Conservation (phyloP, 2,888 invertebrate genomes). For the Amaurobius ferox region DNA sequence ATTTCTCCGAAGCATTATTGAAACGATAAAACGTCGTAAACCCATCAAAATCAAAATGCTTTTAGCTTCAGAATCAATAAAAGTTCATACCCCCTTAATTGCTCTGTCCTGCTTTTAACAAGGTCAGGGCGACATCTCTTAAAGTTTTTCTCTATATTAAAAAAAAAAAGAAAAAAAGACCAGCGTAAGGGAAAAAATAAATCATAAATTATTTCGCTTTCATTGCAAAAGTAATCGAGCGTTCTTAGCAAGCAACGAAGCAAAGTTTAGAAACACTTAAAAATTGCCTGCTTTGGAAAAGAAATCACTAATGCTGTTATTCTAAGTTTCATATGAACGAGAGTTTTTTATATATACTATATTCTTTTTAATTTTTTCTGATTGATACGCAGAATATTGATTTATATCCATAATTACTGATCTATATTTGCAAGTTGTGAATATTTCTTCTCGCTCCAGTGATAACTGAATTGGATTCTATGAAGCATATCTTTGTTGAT, state of each 20-base stretch:
- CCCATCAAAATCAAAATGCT: not conserved
- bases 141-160: too few species aligned
- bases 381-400: not conserved
- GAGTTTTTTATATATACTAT: not conserved
- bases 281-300: not conserved
- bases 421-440: not conserved
- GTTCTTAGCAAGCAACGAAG: not conserved
- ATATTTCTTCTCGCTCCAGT: not conserved
- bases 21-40: not conserved
- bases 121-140: not conserved
- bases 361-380: not conserved
- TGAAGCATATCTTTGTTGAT: not conserved
- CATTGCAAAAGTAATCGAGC: not conserved
- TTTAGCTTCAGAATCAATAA: not conserved
- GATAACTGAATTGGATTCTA: not conserved
- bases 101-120: not conserved
- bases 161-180: not conserved
- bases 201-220: not conserved
- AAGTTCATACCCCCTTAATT: not conserved
- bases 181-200: too few species aligned
- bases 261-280: not conserved
- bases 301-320: not conserved
- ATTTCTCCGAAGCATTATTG: not conserved
- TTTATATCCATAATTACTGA: slow-evolving; percentile 2
- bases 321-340: not conserved